Evolutionary conservation across 2,113 vertebrate species (phyloP).

Genomic region (Apeltes quadracus): DNA sequence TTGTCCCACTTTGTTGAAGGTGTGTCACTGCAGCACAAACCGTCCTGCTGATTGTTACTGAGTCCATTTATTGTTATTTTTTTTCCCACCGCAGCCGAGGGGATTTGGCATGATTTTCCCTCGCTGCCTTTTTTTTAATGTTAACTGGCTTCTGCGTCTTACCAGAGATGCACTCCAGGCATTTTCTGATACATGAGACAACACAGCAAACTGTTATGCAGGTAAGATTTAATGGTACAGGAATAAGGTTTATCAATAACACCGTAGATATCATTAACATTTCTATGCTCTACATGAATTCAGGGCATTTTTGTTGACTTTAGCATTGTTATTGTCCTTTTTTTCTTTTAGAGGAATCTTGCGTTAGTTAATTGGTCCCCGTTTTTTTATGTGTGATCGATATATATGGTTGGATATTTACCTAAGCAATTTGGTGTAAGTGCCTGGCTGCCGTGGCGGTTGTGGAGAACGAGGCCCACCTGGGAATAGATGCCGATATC

Average conservation of each 20-base stretch:
- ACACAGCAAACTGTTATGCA: constrained; percentile 6
- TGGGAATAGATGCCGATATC: constrained; percentile 69
- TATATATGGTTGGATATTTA: constrained; percentile 73
- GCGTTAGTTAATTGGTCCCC: constrained; percentile 42
- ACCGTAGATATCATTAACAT: constrained; percentile 9
- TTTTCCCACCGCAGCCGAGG: constrained; percentile 37
- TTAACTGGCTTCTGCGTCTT: constrained; percentile 38
- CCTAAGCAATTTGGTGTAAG: constrained; percentile 71
- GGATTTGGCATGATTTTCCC: constrained; percentile 34
- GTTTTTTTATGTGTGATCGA: constrained; percentile 64
- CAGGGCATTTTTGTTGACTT: not conserved
- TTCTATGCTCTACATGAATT: not conserved
- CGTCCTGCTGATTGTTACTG: constrained; percentile 39
- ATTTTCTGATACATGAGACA: constrained; percentile 22
- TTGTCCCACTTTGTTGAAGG: constrained; percentile 54
- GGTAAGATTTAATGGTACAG: constrained; percentile 14
- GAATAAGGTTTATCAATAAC: constrained; percentile 13
- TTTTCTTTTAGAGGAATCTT: constrained; percentile 22
- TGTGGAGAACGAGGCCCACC: constrained; percentile 48
- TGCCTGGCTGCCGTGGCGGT: constrained; percentile 50
- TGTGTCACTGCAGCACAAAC: constrained; percentile 53
- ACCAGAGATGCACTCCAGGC: constrained; percentile 25
- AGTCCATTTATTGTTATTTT: constrained; percentile 63
- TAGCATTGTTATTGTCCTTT: not conserved
- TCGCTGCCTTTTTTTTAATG: constrained; percentile 37